Evolutionary conservation across 2,888 invertebrate species (phyloP).

Genomic region (Tanypteryx hageni): DNA sequence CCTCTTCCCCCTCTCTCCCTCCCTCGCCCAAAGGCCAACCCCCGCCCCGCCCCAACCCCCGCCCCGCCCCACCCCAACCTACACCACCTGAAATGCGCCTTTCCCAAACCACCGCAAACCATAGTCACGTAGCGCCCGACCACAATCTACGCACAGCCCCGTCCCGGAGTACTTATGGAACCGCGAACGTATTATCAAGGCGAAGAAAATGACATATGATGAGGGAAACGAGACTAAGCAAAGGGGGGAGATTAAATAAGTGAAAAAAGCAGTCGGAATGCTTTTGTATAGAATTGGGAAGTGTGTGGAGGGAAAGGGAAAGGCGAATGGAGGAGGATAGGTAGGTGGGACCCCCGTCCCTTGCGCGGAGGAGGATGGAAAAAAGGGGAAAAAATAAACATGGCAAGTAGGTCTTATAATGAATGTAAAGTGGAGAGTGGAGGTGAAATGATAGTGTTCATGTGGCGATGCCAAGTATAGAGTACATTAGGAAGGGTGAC

Average conservation of each 20-base stretch:
- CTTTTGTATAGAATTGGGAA: conserved; percentile 16
- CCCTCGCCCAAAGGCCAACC: background rate
- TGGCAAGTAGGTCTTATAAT: conserved; percentile 59
- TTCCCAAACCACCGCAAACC: background rate
- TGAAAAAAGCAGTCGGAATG: conserved; percentile 41
- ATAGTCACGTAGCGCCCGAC: conserved; percentile 35
- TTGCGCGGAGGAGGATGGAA: background rate
- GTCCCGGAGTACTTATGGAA: conserved; percentile 21
- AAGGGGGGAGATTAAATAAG: conserved; percentile 59
- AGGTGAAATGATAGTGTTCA: conserved; percentile 52
- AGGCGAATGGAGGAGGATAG: background rate
- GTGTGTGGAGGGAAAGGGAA: background rate
- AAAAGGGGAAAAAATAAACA: conserved; percentile 53
- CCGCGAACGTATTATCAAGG: conserved; percentile 56
- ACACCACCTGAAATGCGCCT: background rate
- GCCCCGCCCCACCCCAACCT: background rate
- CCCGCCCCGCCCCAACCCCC: conserved; percentile 9
- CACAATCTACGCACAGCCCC: conserved; percentile 37
- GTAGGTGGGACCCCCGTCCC: background rate
- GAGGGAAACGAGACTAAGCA: conserved; percentile 57
- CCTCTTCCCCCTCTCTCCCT: background rate
- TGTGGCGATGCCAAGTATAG: conserved; percentile 31
- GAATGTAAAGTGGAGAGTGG: conserved; percentile 57
- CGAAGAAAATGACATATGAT: conserved; percentile 62
- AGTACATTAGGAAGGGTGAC: conserved; percentile 49